Conservation (phyloP, 2,113 vertebrate genomes). For the Dicaeum eximium region DNA sequence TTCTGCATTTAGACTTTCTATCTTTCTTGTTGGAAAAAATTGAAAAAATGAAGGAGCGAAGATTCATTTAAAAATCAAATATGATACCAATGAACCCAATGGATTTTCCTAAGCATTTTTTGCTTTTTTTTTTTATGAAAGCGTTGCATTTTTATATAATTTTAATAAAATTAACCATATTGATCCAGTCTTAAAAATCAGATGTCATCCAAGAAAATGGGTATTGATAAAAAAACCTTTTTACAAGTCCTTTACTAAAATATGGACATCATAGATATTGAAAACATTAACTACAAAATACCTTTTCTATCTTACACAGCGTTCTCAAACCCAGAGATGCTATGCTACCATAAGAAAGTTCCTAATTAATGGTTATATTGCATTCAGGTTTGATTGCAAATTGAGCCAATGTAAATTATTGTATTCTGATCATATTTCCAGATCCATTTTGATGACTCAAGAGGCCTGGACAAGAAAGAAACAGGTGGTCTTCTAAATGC, state of each 20-base stretch:
- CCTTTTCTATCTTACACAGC: not conserved
- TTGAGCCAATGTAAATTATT: not conserved
- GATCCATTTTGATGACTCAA: slow-evolving; percentile 14
- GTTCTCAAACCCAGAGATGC: not conserved
- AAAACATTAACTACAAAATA: not conserved
- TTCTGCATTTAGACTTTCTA: not conserved
- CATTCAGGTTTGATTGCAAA: not conserved
- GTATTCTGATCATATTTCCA: not conserved
- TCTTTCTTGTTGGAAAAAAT: not conserved
- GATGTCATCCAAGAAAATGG: not conserved
- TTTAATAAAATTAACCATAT: not conserved
- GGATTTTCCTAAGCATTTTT: not conserved
- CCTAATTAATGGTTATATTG: not conserved
- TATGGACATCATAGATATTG: not conserved
- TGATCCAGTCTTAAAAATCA: not conserved
- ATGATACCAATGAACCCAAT: not conserved
- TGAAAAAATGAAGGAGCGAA: not conserved
- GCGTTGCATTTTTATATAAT: not conserved
- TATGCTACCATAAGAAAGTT: not conserved
- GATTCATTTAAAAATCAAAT: not conserved
- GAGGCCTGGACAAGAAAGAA: not conserved
- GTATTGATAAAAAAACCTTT: not conserved
- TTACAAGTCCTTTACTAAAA: not conserved
- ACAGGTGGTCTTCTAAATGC: not conserved
- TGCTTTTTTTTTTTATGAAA: not conserved